Percentiles rank a stretch among this genome's conserved stretches.
phyloP scores from a whole-genome alignment of 2,888 invertebrate species.

The Trisateles emortualis region DNA sequence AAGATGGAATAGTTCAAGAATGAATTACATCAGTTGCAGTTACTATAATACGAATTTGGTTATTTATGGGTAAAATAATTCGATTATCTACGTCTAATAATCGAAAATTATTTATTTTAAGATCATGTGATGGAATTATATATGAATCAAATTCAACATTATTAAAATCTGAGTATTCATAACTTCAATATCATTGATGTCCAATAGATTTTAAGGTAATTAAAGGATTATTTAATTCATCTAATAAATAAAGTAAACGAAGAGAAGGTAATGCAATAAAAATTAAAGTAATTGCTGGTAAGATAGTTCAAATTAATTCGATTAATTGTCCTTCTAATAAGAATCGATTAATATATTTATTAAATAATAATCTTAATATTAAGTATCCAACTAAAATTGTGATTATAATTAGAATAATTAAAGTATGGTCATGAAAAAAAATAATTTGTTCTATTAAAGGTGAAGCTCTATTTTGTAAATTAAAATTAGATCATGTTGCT shows the following conservation, averaged over 20 bases:
- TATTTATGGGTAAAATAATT: constrained; percentile 86
- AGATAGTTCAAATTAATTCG: constrained; percentile 89
- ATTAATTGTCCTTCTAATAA: constrained; percentile 87
- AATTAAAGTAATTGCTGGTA: constrained; percentile 88
- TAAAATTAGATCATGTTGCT: constrained; percentile 86
- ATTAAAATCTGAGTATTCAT: constrained; percentile 89
- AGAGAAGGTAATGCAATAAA: constrained; percentile 88
- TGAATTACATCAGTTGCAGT: constrained; percentile 89
- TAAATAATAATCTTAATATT: constrained; percentile 85
- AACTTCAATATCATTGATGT: constrained; percentile 89
- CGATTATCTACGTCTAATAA: constrained; percentile 89
- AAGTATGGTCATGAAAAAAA: constrained; percentile 88
- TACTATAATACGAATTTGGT: constrained; percentile 88
- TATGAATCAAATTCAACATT: constrained; percentile 88
- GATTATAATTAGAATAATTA: constrained; percentile 88
- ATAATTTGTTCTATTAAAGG: constrained; percentile 89
- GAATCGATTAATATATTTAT: constrained; percentile 86
- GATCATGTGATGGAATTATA: constrained; percentile 80
- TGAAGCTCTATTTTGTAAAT: constrained; percentile 87
- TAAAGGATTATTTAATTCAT: constrained; percentile 87
- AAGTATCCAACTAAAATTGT: constrained; percentile 87
- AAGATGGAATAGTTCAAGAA: constrained; percentile 88
- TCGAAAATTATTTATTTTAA: constrained; percentile 79
- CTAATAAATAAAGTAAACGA: constrained; percentile 87
- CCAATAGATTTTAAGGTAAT: constrained; percentile 89